Evolutionary conservation across 2,888 invertebrate genomes (phyloP).

Genomic region (Amiota minor): DNA sequence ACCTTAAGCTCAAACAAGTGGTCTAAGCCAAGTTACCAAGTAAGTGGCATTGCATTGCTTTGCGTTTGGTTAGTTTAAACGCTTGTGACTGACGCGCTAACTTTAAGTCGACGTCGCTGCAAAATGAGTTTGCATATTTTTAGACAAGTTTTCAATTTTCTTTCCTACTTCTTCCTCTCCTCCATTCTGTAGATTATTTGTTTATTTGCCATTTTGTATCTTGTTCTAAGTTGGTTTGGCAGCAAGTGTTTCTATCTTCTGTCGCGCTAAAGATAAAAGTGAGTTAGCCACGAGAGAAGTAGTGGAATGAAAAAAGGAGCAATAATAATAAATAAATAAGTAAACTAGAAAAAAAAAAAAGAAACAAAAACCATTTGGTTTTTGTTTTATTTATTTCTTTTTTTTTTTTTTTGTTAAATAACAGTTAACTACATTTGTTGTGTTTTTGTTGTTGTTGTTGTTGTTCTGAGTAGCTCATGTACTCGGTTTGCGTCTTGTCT

Average conservation of each 20-base stretch:
- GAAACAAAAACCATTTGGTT: no score
- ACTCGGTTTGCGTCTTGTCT: no score
- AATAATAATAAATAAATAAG: background rate
- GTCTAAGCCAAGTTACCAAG: background rate
- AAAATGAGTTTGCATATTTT: conserved; percentile 24
- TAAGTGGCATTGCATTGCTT: background rate
- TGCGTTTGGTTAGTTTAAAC: no score
- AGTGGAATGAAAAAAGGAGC: background rate
- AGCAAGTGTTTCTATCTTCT: conserved; percentile 3
- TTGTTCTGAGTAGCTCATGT: background rate
- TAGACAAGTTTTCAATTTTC: conserved; percentile 15
- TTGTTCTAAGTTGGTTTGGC: background rate
- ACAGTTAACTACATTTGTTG: conserved; percentile 14
- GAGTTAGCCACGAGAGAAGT: conserved; percentile 17
- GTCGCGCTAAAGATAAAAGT: conserved; percentile 24
- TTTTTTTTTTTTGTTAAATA: background rate
- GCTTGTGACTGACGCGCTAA: background rate
- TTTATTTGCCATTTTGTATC: background rate
- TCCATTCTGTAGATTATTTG: conserved; percentile 4
- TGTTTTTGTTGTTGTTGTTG: conserved; percentile 8
- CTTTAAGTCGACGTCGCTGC: background rate
- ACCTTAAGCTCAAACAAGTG: background rate
- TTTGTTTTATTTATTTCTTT: no score
- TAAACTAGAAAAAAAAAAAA: background rate
- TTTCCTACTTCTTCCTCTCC: background rate